Conservation (phyloP, 2,888 invertebrate species). For the Eupithecia inturbata region DNA sequence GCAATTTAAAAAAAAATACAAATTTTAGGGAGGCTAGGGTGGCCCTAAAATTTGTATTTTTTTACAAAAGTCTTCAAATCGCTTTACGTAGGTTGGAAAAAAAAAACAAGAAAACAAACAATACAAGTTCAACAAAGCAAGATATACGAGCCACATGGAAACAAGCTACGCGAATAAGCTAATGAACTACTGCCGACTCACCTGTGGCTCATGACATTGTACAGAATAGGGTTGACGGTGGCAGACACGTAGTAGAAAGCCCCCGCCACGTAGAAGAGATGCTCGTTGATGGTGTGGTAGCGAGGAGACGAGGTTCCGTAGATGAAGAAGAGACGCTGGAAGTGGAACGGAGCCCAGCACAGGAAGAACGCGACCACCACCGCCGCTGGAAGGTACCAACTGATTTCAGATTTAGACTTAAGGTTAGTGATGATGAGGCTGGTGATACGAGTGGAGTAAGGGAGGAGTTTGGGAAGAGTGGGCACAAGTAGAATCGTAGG, state of each 20-base stretch:
- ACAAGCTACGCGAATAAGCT: neutral
- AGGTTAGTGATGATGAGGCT: neutral
- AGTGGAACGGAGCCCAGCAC: slow-evolving; percentile 98
- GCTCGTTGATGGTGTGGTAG: slow-evolving; percentile 89
- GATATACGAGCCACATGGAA: no score
- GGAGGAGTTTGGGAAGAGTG: neutral
- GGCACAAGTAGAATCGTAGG: neutral
- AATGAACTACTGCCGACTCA: slow-evolving; percentile 41
- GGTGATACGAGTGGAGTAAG: neutral
- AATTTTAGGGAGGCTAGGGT: no score
- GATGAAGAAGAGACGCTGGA: slow-evolving; percentile 93
- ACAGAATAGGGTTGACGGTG: slow-evolving; percentile 94
- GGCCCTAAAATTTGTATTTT: no score
- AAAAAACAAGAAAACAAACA: no score
- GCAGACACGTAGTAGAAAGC: slow-evolving; percentile 92
- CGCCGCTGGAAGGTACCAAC: slow-evolving; percentile 86
- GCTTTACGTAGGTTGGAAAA: no score
- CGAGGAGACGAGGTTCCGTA: slow-evolving; percentile 86
- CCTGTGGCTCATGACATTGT: slow-evolving; percentile 90
- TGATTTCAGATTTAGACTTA: no score
- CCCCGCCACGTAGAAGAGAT: slow-evolving; percentile 91
- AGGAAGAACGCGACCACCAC: slow-evolving; percentile 97
- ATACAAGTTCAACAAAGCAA: no score
- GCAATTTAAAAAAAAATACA: no score
- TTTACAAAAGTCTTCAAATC: no score